These are phyloP conservation scores for Temnothorax ravouxi DNA, from an alignment of 2,888 invertebrate genomes.

Conservation along the genomic window DNA sequence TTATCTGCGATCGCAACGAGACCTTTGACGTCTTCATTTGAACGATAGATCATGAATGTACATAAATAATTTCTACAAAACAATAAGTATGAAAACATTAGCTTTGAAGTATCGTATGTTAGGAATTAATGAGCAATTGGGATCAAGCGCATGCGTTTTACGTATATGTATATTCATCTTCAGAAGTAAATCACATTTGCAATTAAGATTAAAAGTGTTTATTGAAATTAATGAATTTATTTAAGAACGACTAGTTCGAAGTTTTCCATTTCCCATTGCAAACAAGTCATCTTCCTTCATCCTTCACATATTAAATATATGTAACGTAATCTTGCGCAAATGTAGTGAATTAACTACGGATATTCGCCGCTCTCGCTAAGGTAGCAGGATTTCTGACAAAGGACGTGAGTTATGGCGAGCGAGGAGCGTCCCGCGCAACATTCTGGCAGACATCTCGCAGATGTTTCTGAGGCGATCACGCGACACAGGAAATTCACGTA, in stretches of 20 bases:
- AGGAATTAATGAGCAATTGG: background rate
- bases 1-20: background rate
- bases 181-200: background rate
- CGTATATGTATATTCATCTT: background rate
- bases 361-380: constrained; percentile 36
- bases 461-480: constrained; percentile 48
- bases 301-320: constrained; percentile 21
- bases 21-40: background rate
- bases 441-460: constrained; percentile 49
- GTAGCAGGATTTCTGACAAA: constrained; percentile 46
- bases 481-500: constrained; percentile 49
- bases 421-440: constrained; percentile 36
- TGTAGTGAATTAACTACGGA: constrained; percentile 49
- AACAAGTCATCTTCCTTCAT: background rate
- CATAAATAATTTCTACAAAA: background rate
- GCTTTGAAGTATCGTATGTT: background rate
- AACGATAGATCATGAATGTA: background rate
- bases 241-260: background rate
- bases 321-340: constrained; percentile 43
- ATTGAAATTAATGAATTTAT: background rate
- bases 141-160: background rate
- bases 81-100: background rate
- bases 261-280: background rate
- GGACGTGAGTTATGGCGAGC: constrained; percentile 51
- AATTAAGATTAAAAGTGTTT: background rate